phyloP scores from a whole-genome alignment of 1,140 invertebrate genomes.

The Orchestia grillus region DNA sequence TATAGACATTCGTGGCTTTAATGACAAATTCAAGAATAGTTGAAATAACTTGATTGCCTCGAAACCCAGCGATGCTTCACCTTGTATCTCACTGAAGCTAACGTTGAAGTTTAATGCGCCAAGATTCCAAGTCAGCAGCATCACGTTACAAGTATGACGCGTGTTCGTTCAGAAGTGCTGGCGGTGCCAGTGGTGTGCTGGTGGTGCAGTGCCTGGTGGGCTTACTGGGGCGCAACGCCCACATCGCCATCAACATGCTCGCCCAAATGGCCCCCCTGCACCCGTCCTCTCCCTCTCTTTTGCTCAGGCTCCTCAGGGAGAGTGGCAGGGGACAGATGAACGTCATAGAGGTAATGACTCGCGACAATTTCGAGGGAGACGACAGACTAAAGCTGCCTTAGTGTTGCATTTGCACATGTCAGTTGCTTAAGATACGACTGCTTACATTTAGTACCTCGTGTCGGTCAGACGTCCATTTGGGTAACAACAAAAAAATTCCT shows the following conservation, averaged over 20 bases:
- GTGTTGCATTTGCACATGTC: neutral
- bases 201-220: constrained; percentile 73
- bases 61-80: neutral
- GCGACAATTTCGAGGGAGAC: neutral
- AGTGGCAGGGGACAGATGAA: constrained; percentile 68
- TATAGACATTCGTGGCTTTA: neutral
- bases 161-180: neutral
- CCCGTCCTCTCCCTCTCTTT: constrained; percentile 60
- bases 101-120: neutral
- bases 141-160: neutral
- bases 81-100: neutral
- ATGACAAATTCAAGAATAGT: neutral
- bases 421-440: neutral
- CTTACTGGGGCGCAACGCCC: constrained; percentile 64
- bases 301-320: constrained; percentile 66
- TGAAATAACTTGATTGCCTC: neutral
- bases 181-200: constrained; percentile 59
- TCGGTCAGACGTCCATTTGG: neutral
- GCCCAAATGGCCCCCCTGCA: constrained; percentile 64
- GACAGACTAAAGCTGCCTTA: neutral
- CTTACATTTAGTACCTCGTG: neutral
- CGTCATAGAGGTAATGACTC: constrained; percentile 62
- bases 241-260: constrained; percentile 67
- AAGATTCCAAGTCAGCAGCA: neutral
- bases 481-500: neutral